A percentile compares a stretch with the other conserved stretches of the same genome.
Evolutionary conservation across 2,113 vertebrate genomes (phyloP).

Genomic region (Platichthys flesus): DNA sequence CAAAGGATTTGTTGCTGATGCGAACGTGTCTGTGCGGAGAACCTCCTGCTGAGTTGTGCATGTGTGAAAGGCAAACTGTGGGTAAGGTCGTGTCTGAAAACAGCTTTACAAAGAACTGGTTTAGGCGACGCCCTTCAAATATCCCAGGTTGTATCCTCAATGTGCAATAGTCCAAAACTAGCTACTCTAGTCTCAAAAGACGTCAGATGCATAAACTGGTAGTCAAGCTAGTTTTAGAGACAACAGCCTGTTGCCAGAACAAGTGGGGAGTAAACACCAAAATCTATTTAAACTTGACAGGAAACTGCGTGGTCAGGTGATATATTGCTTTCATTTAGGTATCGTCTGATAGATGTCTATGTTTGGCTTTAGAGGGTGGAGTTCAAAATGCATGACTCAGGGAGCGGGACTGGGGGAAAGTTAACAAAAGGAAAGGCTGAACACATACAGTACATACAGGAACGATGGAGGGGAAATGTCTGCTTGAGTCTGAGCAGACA

Average conservation of each 20-base stretch:
- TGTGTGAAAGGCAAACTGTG: too few relatives aligned
- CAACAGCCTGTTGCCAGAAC: not conserved
- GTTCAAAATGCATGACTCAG: slow-evolving; percentile 11
- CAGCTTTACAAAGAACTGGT: too few relatives aligned
- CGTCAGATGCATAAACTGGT: too few relatives aligned
- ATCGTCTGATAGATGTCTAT: not conserved
- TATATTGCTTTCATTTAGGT: not conserved
- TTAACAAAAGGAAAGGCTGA: slow-evolving; percentile 2
- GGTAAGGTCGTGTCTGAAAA: too few relatives aligned
- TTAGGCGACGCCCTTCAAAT: too few relatives aligned
- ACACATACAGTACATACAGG: not conserved
- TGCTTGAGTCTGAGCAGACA: slow-evolving; percentile 70
- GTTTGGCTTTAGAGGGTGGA: not conserved
- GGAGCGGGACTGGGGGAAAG: not conserved
- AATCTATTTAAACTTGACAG: not conserved
- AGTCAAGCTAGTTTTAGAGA: too few relatives aligned
- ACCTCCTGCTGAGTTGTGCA: too few relatives aligned
- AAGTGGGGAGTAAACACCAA: not conserved
- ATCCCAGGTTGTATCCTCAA: too few relatives aligned
- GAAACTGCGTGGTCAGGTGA: not conserved
- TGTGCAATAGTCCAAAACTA: too few relatives aligned
- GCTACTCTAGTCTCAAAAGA: too few relatives aligned
- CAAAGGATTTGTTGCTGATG: too few relatives aligned
- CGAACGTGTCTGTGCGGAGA: too few relatives aligned
- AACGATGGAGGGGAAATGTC: slow-evolving; percentile 32